A percentile compares a stretch with the other conserved stretches of the same genome.
These are phyloP conservation scores for Andrena flavipes DNA, from an alignment of 2,888 invertebrate genomes.

Conservation along the genomic window DNA sequence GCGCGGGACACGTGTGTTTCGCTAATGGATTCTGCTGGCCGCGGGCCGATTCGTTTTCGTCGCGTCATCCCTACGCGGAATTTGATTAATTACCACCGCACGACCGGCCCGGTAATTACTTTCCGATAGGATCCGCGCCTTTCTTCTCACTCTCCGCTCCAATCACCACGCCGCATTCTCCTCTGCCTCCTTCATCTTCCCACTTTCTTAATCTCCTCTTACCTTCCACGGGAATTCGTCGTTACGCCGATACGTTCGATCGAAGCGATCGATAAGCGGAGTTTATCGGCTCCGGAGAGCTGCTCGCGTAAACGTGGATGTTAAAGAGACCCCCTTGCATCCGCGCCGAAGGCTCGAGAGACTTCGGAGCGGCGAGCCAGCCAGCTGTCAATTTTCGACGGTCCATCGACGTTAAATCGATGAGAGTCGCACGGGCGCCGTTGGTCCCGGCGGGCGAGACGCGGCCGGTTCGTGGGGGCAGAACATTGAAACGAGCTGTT, in stretches of 20 bases:
- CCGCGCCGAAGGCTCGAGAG: neutral
- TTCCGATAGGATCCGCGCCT: conserved; percentile 77
- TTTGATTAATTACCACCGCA: conserved; percentile 80
- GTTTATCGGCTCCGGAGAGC: conserved; percentile 27
- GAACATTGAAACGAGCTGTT: conserved; percentile 9
- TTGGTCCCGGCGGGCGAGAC: neutral
- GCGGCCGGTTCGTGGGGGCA: neutral
- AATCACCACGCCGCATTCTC: conserved; percentile 49
- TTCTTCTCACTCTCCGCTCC: conserved; percentile 62
- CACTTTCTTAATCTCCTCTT: conserved; percentile 56
- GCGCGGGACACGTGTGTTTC: conserved; percentile 75
- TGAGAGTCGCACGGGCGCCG: conserved; percentile 12
- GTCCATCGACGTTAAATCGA: conserved; percentile 26
- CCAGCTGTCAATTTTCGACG: neutral
- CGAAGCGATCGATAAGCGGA: conserved; percentile 59
- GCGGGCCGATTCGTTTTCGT: conserved; percentile 78
- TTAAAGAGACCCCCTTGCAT: neutral
- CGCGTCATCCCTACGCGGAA: conserved; percentile 80
- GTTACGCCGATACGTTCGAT: conserved; percentile 54
- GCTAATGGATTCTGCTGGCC: conserved; percentile 79
- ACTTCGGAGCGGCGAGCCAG: neutral
- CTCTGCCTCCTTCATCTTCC: conserved; percentile 13
- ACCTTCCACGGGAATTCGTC: conserved; percentile 69
- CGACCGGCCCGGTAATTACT: conserved; percentile 78
- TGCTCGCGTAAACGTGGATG: neutral